phyloP scores from a whole-genome alignment of 2,113 vertebrate species.

The Eublepharis macularius region DNA sequence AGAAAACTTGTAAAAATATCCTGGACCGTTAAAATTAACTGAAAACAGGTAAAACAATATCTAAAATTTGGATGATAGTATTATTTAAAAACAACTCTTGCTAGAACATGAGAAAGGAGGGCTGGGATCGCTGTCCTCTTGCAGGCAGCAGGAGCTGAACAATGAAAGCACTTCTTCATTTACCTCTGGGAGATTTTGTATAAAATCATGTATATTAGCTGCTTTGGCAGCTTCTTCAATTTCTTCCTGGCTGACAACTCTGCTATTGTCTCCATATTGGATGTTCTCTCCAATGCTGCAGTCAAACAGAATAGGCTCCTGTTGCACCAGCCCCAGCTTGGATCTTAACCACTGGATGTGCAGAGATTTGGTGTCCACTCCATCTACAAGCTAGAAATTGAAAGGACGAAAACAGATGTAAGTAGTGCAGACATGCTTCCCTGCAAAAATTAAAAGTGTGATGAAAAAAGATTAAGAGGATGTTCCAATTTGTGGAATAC shows the following conservation, averaged over 20 bases:
- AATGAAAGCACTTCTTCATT: constrained; percentile 19
- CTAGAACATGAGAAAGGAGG: neutral
- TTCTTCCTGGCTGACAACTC: constrained; percentile 62
- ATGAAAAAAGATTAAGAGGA: too few species aligned
- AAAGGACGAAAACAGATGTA: constrained; percentile 1
- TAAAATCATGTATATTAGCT: constrained; percentile 72
- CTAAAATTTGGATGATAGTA: too few species aligned
- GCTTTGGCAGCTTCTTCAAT: constrained; percentile 67
- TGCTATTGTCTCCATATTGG: constrained; percentile 60
- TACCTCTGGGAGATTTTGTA: constrained; percentile 69
- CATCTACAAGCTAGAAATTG: constrained; percentile 70
- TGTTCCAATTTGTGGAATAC: too few species aligned
- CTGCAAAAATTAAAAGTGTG: neutral
- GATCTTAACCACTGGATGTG: constrained; percentile 63
- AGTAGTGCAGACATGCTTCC: neutral
- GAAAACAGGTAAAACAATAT: too few species aligned
- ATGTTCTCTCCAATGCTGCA: constrained; percentile 74
- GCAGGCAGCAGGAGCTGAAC: neutral
- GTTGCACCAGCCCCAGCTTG: constrained; percentile 68
- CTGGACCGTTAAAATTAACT: too few species aligned
- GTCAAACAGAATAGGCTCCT: constrained; percentile 73
- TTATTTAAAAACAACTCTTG: neutral
- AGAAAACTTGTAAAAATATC: too few species aligned
- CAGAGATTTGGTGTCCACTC: constrained; percentile 62
- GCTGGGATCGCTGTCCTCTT: neutral